These are phyloP conservation scores for Galagoides demidoff DNA, from an alignment of 2,797 vertebrate genomes.

Conservation along the genomic window DNA sequence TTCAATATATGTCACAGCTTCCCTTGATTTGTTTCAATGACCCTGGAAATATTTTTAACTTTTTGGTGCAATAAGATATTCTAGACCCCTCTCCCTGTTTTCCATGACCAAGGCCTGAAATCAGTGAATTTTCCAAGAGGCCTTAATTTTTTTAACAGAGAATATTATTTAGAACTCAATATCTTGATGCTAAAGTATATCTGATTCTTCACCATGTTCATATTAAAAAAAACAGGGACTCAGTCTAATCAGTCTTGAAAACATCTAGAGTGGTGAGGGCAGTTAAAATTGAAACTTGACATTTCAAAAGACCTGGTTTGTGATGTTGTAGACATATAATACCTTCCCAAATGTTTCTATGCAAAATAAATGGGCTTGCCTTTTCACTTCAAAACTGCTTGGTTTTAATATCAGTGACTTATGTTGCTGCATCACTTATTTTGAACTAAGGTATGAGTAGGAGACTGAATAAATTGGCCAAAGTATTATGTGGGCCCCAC, in stretches of 20 bases:
- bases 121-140: neutral
- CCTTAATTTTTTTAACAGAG: neutral
- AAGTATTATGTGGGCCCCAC: neutral
- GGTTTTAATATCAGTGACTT: neutral
- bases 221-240: neutral
- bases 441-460: neutral
- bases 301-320: neutral
- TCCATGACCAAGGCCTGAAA: neutral
- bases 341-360: neutral
- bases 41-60: neutral
- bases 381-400: constrained; percentile 44
- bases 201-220: neutral
- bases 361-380: neutral
- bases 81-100: neutral
- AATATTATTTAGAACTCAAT: constrained; percentile 14
- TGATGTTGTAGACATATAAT: neutral
- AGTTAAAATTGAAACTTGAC: neutral
- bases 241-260: neutral
- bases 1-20: neutral
- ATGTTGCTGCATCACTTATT: constrained; percentile 29
- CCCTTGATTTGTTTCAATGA: neutral
- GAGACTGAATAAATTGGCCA: neutral
- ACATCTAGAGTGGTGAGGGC: neutral
- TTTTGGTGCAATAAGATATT: neutral
- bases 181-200: neutral